These are phyloP conservation scores for Grallaria varia DNA, from an alignment of 2,113 vertebrate species.

Conservation along the genomic window DNA sequence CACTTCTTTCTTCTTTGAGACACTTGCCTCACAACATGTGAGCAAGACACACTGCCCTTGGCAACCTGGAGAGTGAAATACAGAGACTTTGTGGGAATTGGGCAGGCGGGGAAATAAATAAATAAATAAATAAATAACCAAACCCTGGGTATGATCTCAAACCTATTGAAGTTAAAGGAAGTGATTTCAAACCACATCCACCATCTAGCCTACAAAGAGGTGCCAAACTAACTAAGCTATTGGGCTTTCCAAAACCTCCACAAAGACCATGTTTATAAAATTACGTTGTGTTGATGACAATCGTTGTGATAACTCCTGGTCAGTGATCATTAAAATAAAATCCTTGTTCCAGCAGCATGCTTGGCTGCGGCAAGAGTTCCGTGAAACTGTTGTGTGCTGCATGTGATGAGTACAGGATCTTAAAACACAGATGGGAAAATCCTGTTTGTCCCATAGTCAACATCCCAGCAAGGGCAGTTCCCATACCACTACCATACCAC, in stretches of 20 bases:
- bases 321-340: background rate
- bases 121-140: background rate
- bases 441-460: background rate
- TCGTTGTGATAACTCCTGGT: background rate
- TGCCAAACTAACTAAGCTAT: background rate
- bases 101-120: background rate
- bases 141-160: background rate
- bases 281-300: background rate
- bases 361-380: background rate
- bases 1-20: background rate
- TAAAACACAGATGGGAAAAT: background rate
- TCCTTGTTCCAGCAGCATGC: background rate
- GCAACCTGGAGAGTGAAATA: background rate
- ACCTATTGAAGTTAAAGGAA: background rate
- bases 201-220: background rate
- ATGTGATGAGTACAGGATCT: background rate
- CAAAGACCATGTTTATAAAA: background rate
- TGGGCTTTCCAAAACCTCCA: background rate
- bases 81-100: background rate
- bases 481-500: background rate
- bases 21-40: background rate
- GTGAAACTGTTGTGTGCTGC: background rate
- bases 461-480: background rate
- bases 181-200: background rate
- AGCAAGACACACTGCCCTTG: background rate